phyloP scores from a whole-genome alignment of 1,140 invertebrate genomes.

The Musca domestica region DNA sequence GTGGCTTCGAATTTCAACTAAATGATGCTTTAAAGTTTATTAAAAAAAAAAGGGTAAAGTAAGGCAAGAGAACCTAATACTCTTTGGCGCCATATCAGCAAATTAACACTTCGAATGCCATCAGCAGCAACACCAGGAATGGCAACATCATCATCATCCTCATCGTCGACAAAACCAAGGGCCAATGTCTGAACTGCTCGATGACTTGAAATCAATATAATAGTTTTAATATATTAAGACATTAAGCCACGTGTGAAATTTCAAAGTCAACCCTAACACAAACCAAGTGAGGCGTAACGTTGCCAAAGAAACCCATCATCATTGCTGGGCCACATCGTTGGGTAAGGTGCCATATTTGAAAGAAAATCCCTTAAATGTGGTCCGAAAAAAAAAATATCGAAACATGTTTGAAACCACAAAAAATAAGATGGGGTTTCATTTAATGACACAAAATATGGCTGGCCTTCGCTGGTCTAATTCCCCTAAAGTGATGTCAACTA shows the following conservation, averaged over 20 bases:
- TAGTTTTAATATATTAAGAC: constrained; percentile 18
- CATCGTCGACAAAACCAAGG: not conserved
- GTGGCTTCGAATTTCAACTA: constrained; percentile 15
- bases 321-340: not conserved
- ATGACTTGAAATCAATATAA: constrained; percentile 13
- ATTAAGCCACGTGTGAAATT: constrained; percentile 22
- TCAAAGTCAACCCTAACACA: not conserved
- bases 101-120: constrained; percentile 18
- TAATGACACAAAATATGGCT: constrained; percentile 6
- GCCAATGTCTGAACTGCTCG: not conserved
- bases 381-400: not conserved
- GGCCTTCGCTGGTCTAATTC: not conserved
- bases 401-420: not conserved
- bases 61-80: constrained; percentile 9
- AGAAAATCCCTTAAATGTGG: too few species aligned
- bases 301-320: not conserved
- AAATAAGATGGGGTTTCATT: constrained; percentile 7
- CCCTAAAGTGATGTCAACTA: not conserved
- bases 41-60: too few species aligned
- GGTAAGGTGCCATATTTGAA: constrained; percentile 13
- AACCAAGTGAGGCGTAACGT: too few species aligned
- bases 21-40: not conserved
- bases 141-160: not conserved
- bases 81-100: constrained; percentile 21
- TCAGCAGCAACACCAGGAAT: not conserved